Evolutionary conservation across 30 jellyfish, hydroid and myxozoan genomes (phyloP).

Genomic region (Aurelia sp.): DNA sequence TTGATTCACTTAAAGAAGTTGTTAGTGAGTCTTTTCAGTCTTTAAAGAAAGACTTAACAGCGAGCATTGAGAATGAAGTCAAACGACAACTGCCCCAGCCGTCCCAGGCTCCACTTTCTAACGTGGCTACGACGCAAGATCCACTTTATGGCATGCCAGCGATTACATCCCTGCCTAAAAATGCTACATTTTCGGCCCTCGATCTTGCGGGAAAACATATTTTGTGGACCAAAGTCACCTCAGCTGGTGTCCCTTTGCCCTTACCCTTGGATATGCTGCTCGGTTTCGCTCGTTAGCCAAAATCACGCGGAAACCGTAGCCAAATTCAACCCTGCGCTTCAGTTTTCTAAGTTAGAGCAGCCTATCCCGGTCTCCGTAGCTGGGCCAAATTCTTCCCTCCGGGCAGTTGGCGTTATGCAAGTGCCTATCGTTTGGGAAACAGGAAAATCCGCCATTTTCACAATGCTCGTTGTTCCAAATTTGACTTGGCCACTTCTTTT

Average conservation of each 20-base stretch:
- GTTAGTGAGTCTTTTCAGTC: no score
- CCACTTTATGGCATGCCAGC: slow-evolving; percentile 28
- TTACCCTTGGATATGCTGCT: slow-evolving; percentile 62
- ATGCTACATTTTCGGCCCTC: background rate
- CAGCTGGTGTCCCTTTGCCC: slow-evolving; percentile 58
- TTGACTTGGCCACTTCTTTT: slow-evolving; percentile 31
- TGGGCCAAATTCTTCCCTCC: background rate
- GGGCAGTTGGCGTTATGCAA: slow-evolving; percentile 46
- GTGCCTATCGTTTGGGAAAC: slow-evolving; percentile 43
- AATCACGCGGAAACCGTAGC: slow-evolving; percentile 27
- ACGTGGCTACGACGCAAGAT: slow-evolving; percentile 11
- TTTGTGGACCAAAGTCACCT: slow-evolving; percentile 45
- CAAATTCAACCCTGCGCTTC: slow-evolving; percentile 18
- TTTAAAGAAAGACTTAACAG: background rate
- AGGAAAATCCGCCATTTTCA: slow-evolving; percentile 8
- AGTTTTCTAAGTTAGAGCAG: slow-evolving; percentile 33
- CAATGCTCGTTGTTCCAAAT: slow-evolving; percentile 59
- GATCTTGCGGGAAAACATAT: slow-evolving; percentile 40
- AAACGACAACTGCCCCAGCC: no score
- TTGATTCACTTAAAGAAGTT: no score
- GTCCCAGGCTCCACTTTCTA: no score
- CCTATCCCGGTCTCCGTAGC: slow-evolving; percentile 65
- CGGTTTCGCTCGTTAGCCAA: slow-evolving; percentile 51
- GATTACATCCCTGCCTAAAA: slow-evolving; percentile 1
- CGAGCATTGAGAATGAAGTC: no score